phyloP scores from a whole-genome alignment of 2,888 invertebrate species.

The Thera obeliscata region DNA sequence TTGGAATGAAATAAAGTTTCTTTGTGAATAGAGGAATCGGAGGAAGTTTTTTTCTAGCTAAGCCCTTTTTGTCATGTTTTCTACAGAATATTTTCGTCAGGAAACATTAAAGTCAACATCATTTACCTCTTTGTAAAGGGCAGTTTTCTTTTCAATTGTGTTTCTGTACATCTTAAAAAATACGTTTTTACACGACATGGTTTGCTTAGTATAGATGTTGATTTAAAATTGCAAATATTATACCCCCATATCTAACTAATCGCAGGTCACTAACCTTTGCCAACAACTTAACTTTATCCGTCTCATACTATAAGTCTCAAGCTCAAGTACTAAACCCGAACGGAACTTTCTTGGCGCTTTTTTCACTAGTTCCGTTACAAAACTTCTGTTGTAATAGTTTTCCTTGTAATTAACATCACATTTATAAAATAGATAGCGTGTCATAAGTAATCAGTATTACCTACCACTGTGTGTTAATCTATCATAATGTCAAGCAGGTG shows the following conservation, averaged over 20 bases:
- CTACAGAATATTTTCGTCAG: constrained; percentile 37
- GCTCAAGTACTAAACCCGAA: not conserved
- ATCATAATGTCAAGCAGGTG: constrained; percentile 77
- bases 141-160: constrained; percentile 18
- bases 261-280: not conserved
- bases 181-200: not conserved
- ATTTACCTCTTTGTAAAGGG: constrained; percentile 25
- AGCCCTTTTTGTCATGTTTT: constrained; percentile 44
- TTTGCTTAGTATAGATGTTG: not conserved
- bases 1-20: constrained; percentile 56
- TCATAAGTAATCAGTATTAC: constrained; percentile 71
- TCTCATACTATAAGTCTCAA: not conserved
- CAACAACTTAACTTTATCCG: no score
- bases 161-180: not conserved
- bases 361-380: not conserved
- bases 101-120: constrained; percentile 35
- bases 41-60: constrained; percentile 42
- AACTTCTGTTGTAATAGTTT: not conserved
- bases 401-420: constrained; percentile 48
- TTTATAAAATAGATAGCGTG: constrained; percentile 79
- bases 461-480: constrained; percentile 68
- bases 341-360: not conserved
- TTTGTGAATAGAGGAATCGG: constrained; percentile 46
- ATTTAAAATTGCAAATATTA: not conserved
- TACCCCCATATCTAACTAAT: not conserved